Base-by-base conservation (phyloP, 2,113 vertebrate species). In the Semnopithecus entellus region DNA sequence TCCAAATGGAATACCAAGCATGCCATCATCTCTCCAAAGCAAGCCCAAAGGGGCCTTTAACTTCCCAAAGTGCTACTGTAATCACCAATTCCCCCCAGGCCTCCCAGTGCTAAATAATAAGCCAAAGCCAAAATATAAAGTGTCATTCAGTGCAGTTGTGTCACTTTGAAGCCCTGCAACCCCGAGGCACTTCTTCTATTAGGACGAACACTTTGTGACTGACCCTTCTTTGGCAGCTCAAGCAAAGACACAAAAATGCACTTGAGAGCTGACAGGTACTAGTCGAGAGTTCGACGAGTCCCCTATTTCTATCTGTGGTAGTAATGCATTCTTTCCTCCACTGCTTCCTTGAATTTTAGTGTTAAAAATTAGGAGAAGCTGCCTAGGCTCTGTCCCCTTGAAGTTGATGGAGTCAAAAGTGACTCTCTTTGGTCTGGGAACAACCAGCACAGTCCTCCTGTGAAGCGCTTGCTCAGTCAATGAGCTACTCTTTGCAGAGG, bases 391-490 rank as follows among this genome's bases (percentile, higher is more conserved):
- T 59, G 73, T 79, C 48, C 55, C 73, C 91, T 86, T 80, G 75
- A 87, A 89, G 45, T 0, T 32, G 91, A 94, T 6, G 18, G 79
- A 80, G 94, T 94, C 95, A 92, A n/a, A 89, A 57, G 35, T 45
- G 91, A 97, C 91, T 90, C 89, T 98, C 94, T 98, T 97, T 96
- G 97, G 95, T 90, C 68, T 91, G 40, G 70, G 80, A 96, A 95
- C 84, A 96, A 27, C 61, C 80, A 76, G 83, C 14, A 55, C 4
- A 82, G 81, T 32, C 55, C 72, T 92, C 75, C 57, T 45, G 57
- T 7, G 64, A 76, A 85, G 79, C n/a, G 18, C 88, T 43, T 83
- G 72, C 90, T 94, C 45, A n/a, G 2, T 55, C 30, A 88, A 12
- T 2, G 48, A 86, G 83, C 59, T 12, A 7, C 48, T 93, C n/a